Conservation (phyloP, 2,797 vertebrate species). For the Protonibea diacanthus region DNA sequence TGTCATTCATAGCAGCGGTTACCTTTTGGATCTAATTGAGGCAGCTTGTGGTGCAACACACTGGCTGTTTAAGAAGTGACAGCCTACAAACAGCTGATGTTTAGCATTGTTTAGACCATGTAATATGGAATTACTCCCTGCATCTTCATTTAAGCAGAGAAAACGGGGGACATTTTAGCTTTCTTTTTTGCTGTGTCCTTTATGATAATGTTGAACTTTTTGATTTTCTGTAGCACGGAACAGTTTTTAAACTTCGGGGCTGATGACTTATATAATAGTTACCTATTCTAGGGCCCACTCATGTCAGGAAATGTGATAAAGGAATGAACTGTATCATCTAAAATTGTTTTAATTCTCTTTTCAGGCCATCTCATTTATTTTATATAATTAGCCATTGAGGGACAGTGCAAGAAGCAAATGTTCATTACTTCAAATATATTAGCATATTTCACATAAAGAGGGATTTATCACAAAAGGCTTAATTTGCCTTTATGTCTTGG, state of each 20-base stretch:
- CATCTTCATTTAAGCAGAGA: constrained; percentile 33
- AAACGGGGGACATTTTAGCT: constrained; percentile 1
- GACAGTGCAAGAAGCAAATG: background rate
- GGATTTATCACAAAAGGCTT: constrained; percentile 21
- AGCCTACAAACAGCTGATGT: constrained; percentile 64
- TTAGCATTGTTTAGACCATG: constrained; percentile 59
- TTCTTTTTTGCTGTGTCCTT: constrained; percentile 11
- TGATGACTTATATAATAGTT: background rate
- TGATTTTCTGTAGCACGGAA: background rate
- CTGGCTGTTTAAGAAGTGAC: constrained; percentile 50
- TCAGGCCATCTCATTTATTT: constrained; percentile 27
- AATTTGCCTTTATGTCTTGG: background rate
- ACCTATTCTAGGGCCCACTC: background rate
- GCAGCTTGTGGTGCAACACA: constrained; percentile 39
- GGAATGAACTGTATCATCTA: background rate
- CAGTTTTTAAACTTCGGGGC: background rate
- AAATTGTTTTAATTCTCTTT: constrained; percentile 18
- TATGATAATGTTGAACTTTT: constrained; percentile 17
- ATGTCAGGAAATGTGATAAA: background rate
- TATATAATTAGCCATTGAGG: constrained; percentile 26
- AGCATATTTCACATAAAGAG: constrained; percentile 24
- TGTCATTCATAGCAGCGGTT: constrained; percentile 60
- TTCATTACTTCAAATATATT: constrained; percentile 42
- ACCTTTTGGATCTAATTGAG: constrained; percentile 67
- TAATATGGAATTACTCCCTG: constrained; percentile 55